These are phyloP conservation scores for Drosophila diplacantha DNA, from an alignment of 2,888 invertebrate genomes.

Conservation along the genomic window DNA sequence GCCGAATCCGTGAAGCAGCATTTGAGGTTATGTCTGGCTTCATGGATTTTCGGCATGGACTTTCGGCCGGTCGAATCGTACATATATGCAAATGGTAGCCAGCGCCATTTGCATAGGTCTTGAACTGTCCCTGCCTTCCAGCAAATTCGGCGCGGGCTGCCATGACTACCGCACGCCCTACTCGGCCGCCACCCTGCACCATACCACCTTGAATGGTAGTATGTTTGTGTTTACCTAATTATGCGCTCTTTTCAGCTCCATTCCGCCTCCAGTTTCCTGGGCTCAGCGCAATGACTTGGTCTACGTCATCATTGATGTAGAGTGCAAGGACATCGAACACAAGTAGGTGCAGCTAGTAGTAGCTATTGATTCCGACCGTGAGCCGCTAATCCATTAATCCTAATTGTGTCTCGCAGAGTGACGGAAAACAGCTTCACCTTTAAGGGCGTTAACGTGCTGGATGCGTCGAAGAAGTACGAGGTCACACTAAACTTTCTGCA, in stretches of 20 bases:
- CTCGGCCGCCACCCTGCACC: not conserved
- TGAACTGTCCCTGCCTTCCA: slow-evolving; percentile 27
- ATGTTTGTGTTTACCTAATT: slow-evolving; percentile 13
- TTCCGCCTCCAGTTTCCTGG: slow-evolving; percentile 93
- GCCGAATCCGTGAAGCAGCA: slow-evolving; percentile 22
- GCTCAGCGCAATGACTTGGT: slow-evolving; percentile 91
- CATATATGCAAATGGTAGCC: slow-evolving; percentile 38
- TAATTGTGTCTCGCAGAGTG: slow-evolving; percentile 78
- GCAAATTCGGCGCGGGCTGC: slow-evolving; percentile 41
- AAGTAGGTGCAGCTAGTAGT: slow-evolving; percentile 79
- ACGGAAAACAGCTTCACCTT: slow-evolving; percentile 87
- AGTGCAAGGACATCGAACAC: slow-evolving; percentile 90
- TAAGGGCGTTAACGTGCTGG: slow-evolving; percentile 88
- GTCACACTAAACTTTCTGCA: slow-evolving; percentile 90
- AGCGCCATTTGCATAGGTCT: slow-evolving; percentile 24
- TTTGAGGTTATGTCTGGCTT: slow-evolving; percentile 70
- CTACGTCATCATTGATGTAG: slow-evolving; percentile 93
- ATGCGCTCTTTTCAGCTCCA: slow-evolving; percentile 53
- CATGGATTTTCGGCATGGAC: slow-evolving; percentile 41
- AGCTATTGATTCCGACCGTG: not conserved
- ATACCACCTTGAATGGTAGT: not conserved
- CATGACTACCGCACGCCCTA: slow-evolving; percentile 31
- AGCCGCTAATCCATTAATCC: not conserved
- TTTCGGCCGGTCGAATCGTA: slow-evolving; percentile 7
- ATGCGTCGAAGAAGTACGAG: slow-evolving; percentile 91